Conservation (phyloP, 2,113 vertebrate genomes). For the Epinephelus moara region DNA sequence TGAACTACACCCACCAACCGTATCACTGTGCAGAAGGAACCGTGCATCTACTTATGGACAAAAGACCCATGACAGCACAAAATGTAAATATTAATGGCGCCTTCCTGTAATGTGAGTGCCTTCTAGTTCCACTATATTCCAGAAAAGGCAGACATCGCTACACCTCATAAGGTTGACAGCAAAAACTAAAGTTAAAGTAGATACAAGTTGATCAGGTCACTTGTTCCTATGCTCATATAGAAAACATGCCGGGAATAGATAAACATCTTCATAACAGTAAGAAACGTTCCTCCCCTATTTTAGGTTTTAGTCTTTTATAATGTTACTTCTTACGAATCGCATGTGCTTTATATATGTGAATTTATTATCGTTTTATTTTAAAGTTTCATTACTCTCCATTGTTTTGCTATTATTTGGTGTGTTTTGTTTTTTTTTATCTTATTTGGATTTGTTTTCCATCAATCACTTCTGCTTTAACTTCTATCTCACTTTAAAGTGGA, state of each 20-base stretch:
- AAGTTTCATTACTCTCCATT: not conserved
- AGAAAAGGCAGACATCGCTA: too few relatives aligned
- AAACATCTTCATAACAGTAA: not conserved
- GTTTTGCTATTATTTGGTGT: not conserved
- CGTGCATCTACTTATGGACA: too few relatives aligned
- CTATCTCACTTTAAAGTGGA: slow-evolving; percentile 20
- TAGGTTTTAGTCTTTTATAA: not conserved
- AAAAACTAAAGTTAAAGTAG: not conserved
- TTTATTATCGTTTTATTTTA: not conserved
- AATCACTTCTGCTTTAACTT: slow-evolving; percentile 12
- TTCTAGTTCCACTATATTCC: too few relatives aligned
- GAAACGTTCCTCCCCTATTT: not conserved
- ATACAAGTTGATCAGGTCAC: not conserved
- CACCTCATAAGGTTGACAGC: not conserved
- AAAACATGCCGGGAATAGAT: not conserved
- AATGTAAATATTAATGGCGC: too few relatives aligned
- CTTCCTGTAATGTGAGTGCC: too few relatives aligned
- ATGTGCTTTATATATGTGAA: not conserved
- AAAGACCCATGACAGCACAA: too few relatives aligned
- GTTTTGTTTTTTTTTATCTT: not conserved
- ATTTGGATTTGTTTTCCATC: not conserved
- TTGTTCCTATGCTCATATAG: not conserved
- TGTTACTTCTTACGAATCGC: not conserved
- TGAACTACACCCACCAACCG: too few relatives aligned
- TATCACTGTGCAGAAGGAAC: too few relatives aligned